Evolutionary conservation across 2,888 invertebrate species (phyloP), one percentile per base, ranked within the genome.

Genomic region (Brenthis hecate): DNA sequence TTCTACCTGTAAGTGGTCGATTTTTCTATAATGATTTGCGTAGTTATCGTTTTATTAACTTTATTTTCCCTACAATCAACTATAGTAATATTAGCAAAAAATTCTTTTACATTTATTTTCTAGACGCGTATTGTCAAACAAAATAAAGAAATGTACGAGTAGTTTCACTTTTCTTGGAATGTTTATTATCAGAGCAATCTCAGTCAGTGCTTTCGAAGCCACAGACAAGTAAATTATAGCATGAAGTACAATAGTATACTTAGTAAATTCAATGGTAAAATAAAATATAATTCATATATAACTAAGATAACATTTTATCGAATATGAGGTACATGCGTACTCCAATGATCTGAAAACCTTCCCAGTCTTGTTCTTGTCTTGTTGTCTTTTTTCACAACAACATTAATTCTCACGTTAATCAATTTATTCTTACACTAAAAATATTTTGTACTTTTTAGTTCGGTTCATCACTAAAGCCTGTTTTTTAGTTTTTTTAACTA

Each of bases 231-330:
- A 55, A 68, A 36, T 47, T 43, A 53, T 69, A 32, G 11, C 62
- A 56, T 56, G 57, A 66, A 56, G 23, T 54, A 63, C 47, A 55
- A 70, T 58, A 64, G 57, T 55, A 67, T 70, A 64, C 63, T 63
- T 32, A 53, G 66, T 64, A 58, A 51, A 60, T 63, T 58, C 63
- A 60, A 60, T 58, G 50, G 57, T 60, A 43, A 50, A 56, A 23
- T 51, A 43, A 43, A 43, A 43, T 8, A 43, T 43, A 43, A 43
- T 28, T 32, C 50, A 16, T 64, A 65, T 63, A 63, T 51, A 8
- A 36, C 14, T 66, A 23, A 55, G 62, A 66, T 66, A 47, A 54
- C 6, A 8, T 50, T 51, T 43, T 43, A 11, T 43, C 8, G 36
- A 43, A 11, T 43, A 43, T 6, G 36, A 36, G 28, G 28, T 28